Evolutionary conservation across 2,113 vertebrate genomes (phyloP).

Genomic region (Rhineura floridana): DNA sequence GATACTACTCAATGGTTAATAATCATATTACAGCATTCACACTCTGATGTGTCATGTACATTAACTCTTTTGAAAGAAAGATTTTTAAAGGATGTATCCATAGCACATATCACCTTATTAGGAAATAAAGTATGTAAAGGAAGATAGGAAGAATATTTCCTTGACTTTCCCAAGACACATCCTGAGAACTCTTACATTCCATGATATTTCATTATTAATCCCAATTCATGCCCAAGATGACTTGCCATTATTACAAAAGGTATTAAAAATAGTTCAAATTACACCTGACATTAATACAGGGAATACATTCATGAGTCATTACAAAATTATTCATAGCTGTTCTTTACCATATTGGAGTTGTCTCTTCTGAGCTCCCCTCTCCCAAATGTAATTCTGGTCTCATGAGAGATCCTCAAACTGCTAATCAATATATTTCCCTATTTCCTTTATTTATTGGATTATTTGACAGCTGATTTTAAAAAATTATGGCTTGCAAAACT

Average conservation of each 20-base stretch:
- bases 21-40: slow-evolving; percentile 12
- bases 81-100: slow-evolving; percentile 40
- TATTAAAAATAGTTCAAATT: not conserved
- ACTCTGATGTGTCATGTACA: slow-evolving; percentile 2
- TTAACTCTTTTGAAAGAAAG: not conserved
- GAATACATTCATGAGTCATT: not conserved
- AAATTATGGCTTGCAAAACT: not conserved
- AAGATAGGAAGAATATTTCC: not conserved
- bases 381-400: too few relatives aligned
- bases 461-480: not conserved
- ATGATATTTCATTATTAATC: not conserved
- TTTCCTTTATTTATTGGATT: slow-evolving; percentile 15
- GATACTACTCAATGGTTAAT: slow-evolving; percentile 56
- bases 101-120: slow-evolving; percentile 52
- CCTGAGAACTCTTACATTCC: not conserved
- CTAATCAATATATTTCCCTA: not conserved
- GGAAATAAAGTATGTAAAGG: not conserved
- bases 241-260: not conserved
- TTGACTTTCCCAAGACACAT: not conserved
- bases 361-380: not conserved
- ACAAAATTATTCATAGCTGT: not conserved
- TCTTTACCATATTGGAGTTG: not conserved
- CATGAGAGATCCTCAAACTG: not conserved
- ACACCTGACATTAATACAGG: not conserved
- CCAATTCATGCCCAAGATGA: not conserved